Evolutionary conservation across 2,113 vertebrate genomes (phyloP), one percentile per base, ranked within the genome.

Genomic region (Heloderma charlesbogerti): DNA sequence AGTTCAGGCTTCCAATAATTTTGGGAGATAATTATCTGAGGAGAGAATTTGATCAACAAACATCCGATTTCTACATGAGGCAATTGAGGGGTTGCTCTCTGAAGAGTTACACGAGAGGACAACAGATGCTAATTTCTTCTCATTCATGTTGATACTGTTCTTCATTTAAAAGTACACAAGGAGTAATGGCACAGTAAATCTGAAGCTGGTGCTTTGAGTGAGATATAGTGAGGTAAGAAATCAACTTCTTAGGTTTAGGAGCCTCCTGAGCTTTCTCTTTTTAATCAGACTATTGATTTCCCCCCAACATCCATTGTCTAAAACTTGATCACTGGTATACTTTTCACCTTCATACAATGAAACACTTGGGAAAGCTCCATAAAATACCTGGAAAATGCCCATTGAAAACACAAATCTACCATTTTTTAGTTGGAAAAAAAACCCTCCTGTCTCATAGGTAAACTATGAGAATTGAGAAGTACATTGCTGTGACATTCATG

Each of bases 261-360:
- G 82, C 83, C 96, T 94, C 96, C 88, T 92, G 94, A 93, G 96
- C 72, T 96, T 97, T 97, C 91, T 96, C 91, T 95, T 96, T 96
- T 94, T 84, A 97, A 97, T 97, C 96, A 96, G 94, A 95, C 66
- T 97, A 96, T 97, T 94, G 96, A 97, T 97, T 97, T 37, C 91
- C 91, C 95, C 2, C 2, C 82, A 94, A 87, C 89, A 91, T 93
- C 95, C 86, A 89, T 95, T 95, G 94, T 95, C 92, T 96, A 94
- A 96, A 94, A 94, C 87, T 95, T 94, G 86, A 91, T 91, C 90
- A 95, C 81, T 92, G 87, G 84, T 84, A 92, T 91, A 75, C 84
- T 93, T 96, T 95, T 93, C 86, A 89, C 92, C 83, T 94, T 84
- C 71, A 34, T 82, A 83, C 66, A 80, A 85, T 43, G 93, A 92